Evolutionary conservation across 2,113 vertebrate species (phyloP), one percentile per base, ranked within the genome.

Genomic region (Catharus minimus): DNA sequence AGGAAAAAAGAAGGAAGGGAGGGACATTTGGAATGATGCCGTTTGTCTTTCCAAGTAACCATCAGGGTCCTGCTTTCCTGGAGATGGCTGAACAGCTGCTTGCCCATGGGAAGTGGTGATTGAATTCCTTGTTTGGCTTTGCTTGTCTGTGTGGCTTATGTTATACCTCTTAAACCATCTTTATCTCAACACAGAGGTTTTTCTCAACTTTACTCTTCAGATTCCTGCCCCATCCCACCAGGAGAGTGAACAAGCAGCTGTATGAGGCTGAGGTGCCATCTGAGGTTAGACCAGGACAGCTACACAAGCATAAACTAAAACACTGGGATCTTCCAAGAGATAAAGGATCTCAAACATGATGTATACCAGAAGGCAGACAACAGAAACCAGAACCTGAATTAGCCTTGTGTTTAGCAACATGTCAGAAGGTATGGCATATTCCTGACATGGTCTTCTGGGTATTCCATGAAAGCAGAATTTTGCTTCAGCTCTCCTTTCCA

Each of bases 1-100:
- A 11, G 30, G 21, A 36, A 49, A 56, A 23, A 38, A 82, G 38
- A 18, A 36, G 7, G n/a, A n/a, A 53, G n/a, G 9, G 15, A 86
- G 5, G 5, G 7, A n/a, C 0, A 5, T 21, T 33, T 0, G 0
- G 33, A 55, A 38, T 30, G 13, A 62, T 18, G 16, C 5, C 0
- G 0, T 61, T 24, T 69, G 23, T 33, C 7, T 41, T 30, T 13
- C 56, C 47, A 62, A 33, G 4, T 10, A 61, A 55, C 33, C 17
- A 20, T 4, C 2, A 41, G 3, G 20, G 41, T 17, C 20, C 30
- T 62, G 41, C 41, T 41, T 62, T 33, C 24, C 56, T 55, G 28
- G 15, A 68, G 23, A 10, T 6, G 16, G 33, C 11, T 41, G 23
- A 69, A 53, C 23, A 47, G 18, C 19, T n/a, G 5, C 30, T 30